Evolutionary conservation across 2,888 invertebrate species (phyloP).

Genomic region (Drosophila suboccidentalis): DNA sequence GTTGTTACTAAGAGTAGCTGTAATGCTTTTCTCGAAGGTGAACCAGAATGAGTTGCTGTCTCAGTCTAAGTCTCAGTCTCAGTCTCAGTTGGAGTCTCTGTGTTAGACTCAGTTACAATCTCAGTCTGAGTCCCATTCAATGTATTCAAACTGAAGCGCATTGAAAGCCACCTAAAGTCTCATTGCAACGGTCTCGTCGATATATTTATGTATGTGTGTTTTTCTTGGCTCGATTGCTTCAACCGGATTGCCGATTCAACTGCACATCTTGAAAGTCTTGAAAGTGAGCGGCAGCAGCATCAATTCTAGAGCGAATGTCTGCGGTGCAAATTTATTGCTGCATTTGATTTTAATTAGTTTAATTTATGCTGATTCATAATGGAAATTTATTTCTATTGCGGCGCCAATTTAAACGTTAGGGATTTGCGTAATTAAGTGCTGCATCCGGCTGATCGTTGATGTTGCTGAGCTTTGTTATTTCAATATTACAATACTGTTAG

Average conservation of each 20-base stretch:
- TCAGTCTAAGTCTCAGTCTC: constrained; percentile 17
- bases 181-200: constrained; percentile 27
- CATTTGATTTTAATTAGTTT: constrained; percentile 77
- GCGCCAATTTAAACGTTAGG: constrained; percentile 8
- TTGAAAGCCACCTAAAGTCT: constrained; percentile 53
- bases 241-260: constrained; percentile 63
- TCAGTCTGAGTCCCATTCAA: constrained; percentile 10
- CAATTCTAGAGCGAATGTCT: constrained; percentile 73
- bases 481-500: not conserved
- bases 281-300: constrained; percentile 71
- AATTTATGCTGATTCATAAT: constrained; percentile 75
- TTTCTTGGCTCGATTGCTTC: constrained; percentile 36
- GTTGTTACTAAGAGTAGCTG: constrained; percentile 36
- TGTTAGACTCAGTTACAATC: constrained; percentile 30
- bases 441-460: constrained; percentile 23
- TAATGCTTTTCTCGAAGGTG: constrained; percentile 78
- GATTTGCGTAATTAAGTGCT: constrained; percentile 33
- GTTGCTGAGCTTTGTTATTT: not conserved
- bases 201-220: constrained; percentile 25
- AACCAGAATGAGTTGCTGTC: constrained; percentile 69
- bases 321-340: constrained; percentile 68
- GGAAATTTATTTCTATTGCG: constrained; percentile 43
- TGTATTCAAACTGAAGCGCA: constrained; percentile 67
- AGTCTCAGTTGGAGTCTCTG: constrained; percentile 20
- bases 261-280: constrained; percentile 57